phyloP scores from a whole-genome alignment of 2,797 vertebrate genomes.

The Mico argentatus region DNA sequence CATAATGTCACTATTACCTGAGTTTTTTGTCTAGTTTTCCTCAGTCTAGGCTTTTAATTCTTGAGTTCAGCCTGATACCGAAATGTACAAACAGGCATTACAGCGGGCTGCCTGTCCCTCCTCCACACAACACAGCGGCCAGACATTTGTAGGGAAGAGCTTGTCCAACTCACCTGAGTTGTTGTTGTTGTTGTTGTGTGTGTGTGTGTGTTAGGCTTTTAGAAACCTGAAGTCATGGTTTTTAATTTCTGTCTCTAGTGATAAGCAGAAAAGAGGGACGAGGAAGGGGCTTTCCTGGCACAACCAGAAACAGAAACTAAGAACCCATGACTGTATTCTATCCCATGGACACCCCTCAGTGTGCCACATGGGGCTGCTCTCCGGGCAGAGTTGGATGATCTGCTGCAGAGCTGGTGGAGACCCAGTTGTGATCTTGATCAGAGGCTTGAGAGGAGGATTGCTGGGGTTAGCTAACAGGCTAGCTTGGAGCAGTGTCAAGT shows the following conservation, averaged over 20 bases:
- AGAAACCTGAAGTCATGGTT: not conserved
- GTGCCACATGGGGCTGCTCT: not conserved
- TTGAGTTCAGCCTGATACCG: not conserved
- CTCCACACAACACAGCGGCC: accelerated
- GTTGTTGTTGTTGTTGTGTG: not conserved
- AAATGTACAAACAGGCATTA: not conserved
- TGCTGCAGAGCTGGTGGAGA: not conserved
- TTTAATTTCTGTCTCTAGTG: not conserved
- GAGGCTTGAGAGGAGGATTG: not conserved
- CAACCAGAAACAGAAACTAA: not conserved
- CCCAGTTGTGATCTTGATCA: not conserved
- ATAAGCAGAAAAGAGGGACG: not conserved
- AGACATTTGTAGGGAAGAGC: not conserved
- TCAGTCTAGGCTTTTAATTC: slow-evolving; percentile 41
- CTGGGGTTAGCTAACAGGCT: not conserved
- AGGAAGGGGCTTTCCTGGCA: not conserved
- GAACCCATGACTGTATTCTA: not conserved
- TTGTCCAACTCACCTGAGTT: not conserved
- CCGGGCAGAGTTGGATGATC: not conserved
- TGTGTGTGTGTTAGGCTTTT: not conserved
- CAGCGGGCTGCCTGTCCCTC: not conserved
- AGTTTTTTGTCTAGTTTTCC: slow-evolving; percentile 33
- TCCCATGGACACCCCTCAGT: not conserved
- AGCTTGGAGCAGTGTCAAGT: not conserved
- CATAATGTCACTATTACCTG: not conserved